Conservation (phyloP, 2,888 invertebrate species). For the Girardia tigrina region DNA sequence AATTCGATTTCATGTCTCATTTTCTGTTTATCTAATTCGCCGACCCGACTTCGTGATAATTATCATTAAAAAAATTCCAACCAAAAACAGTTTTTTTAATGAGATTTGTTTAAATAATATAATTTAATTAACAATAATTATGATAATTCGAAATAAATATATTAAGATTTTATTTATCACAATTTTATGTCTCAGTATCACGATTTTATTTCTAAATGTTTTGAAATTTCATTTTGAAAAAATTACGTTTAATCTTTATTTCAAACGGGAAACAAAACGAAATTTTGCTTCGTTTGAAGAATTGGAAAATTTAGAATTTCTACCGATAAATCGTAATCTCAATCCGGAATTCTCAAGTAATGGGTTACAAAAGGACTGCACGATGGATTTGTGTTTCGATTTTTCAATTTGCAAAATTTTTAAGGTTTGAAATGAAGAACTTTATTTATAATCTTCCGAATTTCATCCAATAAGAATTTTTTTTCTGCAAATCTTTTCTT, state of each 20-base stretch:
- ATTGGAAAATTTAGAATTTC: neutral
- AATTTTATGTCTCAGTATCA: neutral
- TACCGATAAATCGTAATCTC: neutral
- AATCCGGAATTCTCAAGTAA: neutral
- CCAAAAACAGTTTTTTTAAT: too few relatives aligned
- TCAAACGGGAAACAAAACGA: neutral
- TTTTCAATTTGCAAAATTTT: neutral
- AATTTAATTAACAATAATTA: too few relatives aligned
- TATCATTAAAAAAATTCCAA: too few relatives aligned
- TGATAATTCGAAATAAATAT: neutral
- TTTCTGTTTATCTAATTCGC: too few relatives aligned
- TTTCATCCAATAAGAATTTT: too few relatives aligned
- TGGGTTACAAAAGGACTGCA: neutral
- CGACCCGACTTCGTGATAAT: too few relatives aligned
- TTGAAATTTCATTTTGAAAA: neutral
- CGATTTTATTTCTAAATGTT: neutral
- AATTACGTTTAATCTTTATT: neutral
- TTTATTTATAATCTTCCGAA: too few relatives aligned
- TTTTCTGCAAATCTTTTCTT: too few relatives aligned
- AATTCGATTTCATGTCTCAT: too few relatives aligned
- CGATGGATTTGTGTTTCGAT: neutral
- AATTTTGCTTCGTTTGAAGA: neutral
- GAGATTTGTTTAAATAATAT: too few relatives aligned
- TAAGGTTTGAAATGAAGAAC: too few relatives aligned
- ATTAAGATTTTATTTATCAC: neutral